A percentile compares a stretch with the other conserved stretches of the same genome.
Evolutionary conservation across 2,113 vertebrate species (phyloP).

Genomic region (Antigone vipio): DNA sequence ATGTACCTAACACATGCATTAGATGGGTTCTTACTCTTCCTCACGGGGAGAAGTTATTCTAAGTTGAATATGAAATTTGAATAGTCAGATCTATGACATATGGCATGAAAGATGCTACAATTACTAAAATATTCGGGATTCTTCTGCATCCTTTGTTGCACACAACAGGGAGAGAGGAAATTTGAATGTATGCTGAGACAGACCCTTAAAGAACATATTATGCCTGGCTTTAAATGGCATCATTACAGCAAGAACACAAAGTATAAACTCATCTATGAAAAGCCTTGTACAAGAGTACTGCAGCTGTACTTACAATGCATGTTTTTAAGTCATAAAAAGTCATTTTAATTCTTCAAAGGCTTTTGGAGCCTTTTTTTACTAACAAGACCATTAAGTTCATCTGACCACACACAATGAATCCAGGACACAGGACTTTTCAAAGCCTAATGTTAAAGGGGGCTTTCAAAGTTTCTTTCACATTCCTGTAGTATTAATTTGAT

Average conservation of each 20-base stretch:
- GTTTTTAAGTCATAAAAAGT: background rate
- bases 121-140: background rate
- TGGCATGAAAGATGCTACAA: background rate
- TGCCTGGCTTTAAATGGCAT: background rate
- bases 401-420: background rate
- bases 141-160: background rate
- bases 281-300: background rate
- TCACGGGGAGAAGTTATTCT: rapidly evolving
- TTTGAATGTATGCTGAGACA: background rate
- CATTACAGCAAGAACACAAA: background rate
- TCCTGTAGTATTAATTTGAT: background rate
- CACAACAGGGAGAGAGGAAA: background rate
- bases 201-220: background rate
- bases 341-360: background rate
- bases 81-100: background rate
- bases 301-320: background rate
- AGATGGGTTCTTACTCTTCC: background rate
- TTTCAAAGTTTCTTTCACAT: background rate
- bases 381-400: background rate
- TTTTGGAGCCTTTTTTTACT: background rate
- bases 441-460: background rate
- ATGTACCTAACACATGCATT: rapidly evolving
- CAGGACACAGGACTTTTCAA: background rate
- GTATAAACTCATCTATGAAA: background rate
- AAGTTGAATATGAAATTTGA: background rate